A percentile compares a stretch with the other conserved stretches of the same genome.
Evolutionary conservation across 1,140 invertebrate genomes (phyloP).

Genomic region (Lucilia cuprina): DNA sequence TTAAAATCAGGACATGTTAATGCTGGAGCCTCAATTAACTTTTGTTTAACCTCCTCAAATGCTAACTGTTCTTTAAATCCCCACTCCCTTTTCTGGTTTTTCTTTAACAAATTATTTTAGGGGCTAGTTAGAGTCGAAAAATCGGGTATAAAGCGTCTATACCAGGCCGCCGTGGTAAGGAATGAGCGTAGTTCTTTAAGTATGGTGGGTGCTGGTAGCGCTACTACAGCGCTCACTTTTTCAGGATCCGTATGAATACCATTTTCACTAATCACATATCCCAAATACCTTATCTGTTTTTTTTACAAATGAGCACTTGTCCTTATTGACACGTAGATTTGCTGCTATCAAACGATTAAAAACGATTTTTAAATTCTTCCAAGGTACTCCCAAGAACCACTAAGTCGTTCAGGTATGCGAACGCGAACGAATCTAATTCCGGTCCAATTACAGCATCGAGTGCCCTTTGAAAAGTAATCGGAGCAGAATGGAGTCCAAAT

Average conservation of each 20-base stretch:
- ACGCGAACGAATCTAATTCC: conserved; percentile 38
- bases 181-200: conserved; percentile 53
- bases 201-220: conserved; percentile 46
- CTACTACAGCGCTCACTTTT: conserved; percentile 46
- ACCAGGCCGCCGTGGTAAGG: conserved; percentile 56
- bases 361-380: conserved; percentile 48
- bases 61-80: not conserved
- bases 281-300: conserved; percentile 46
- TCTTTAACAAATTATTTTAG: conserved; percentile 44
- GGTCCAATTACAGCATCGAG: conserved; percentile 14
- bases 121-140: conserved; percentile 48
- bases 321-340: conserved; percentile 39
- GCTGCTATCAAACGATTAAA: conserved; percentile 32
- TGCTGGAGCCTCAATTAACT: conserved; percentile 10
- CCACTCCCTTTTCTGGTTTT: conserved; percentile 37
- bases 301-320: conserved; percentile 52
- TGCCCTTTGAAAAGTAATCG: conserved; percentile 53
- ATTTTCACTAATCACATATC: conserved; percentile 43
- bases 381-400: conserved; percentile 52
- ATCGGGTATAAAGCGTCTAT: conserved; percentile 40
- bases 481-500: conserved; percentile 57
- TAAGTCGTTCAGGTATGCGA: conserved; percentile 48
- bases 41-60: conserved; percentile 22
- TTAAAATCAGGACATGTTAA: conserved; percentile 38
- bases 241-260: not conserved